Evolutionary conservation across 2,113 vertebrate species (phyloP).

Genomic region (Trematomus loennbergii): DNA sequence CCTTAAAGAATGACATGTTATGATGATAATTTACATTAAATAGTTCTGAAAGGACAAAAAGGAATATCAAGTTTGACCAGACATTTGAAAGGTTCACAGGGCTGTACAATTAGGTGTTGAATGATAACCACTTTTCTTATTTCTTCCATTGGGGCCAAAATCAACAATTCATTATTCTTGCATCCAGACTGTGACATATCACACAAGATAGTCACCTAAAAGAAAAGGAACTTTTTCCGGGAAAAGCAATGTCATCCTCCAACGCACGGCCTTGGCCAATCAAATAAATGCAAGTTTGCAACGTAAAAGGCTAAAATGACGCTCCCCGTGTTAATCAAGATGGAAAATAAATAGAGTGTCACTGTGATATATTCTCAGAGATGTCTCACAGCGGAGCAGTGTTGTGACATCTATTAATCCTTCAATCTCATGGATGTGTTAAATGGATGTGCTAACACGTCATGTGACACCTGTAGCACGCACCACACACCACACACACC

Average conservation of each 20-base stretch:
- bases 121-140: neutral
- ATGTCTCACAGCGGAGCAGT: neutral
- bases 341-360: neutral
- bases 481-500: neutral
- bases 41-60: neutral
- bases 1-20: neutral
- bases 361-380: neutral
- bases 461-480: neutral
- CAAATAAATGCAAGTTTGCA: neutral
- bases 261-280: neutral
- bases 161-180: too few species aligned
- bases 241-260: neutral
- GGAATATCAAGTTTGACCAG: neutral
- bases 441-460: neutral
- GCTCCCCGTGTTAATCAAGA: too few species aligned
- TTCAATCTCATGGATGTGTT: neutral
- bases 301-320: neutral
- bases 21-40: too few species aligned
- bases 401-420: neutral
- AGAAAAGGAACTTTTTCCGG: too few species aligned
- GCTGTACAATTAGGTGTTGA: neutral
- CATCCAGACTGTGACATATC: too few species aligned
- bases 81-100: neutral
- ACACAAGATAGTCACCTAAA: too few species aligned
- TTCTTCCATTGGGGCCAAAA: too few species aligned